phyloP scores from a whole-genome alignment of 2,113 vertebrate species.

The Oceanites oceanicus region DNA sequence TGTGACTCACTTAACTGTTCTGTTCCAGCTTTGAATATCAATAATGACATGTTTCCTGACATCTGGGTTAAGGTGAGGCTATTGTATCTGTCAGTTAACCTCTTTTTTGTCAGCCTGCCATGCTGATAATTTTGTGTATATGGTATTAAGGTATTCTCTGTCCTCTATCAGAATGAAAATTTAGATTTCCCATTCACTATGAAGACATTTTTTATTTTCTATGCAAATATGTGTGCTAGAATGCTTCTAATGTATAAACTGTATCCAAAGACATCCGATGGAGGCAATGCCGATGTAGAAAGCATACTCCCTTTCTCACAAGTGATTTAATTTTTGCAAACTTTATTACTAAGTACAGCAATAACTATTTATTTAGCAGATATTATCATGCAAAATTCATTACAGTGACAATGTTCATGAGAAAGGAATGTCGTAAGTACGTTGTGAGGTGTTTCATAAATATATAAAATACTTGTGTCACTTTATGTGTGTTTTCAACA shows the following conservation, averaged over 20 bases:
- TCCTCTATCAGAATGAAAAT: conserved; percentile 1
- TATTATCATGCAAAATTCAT: neutral
- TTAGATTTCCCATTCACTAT: neutral
- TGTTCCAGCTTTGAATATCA: conserved; percentile 37
- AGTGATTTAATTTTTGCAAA: neutral
- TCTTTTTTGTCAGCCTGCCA: conserved; percentile 36
- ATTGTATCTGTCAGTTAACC: conserved; percentile 47
- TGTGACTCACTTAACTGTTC: conserved; percentile 40
- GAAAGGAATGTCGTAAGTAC: neutral
- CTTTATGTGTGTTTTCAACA: neutral
- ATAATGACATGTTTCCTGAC: conserved; percentile 50
- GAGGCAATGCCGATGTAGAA: neutral
- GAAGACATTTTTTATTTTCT: neutral
- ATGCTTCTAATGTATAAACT: neutral
- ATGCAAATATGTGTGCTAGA: neutral
- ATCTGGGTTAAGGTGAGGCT: conserved; percentile 47
- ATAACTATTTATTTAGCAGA: neutral
- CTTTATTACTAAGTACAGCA: neutral
- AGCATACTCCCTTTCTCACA: neutral
- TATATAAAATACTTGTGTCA: neutral
- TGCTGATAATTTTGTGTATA: neutral
- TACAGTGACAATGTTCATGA: neutral
- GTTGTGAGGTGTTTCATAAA: neutral
- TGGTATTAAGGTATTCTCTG: neutral
- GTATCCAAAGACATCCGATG: fast-evolving